These are phyloP conservation scores for Nansenia antarctica DNA, from an alignment of 2,113 vertebrate genomes.

Conservation along the genomic window DNA sequence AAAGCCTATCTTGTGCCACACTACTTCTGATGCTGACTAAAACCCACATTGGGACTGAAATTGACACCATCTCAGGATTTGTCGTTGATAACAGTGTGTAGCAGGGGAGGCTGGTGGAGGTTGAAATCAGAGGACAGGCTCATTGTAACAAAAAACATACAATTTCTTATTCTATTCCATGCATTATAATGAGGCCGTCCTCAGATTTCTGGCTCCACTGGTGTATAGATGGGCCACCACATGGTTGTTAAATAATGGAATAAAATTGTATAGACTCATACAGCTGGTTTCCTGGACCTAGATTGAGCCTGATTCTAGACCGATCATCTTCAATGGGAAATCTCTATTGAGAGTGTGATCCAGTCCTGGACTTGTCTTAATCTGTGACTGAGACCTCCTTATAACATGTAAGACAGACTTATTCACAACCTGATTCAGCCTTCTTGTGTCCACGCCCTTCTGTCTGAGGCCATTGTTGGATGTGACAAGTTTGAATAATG, in stretches of 20 bases:
- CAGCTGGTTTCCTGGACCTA: slow-evolving; percentile 27
- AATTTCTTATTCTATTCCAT: slow-evolving; percentile 46
- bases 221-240: background rate
- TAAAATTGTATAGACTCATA: slow-evolving; percentile 16
- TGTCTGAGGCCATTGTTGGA: slow-evolving; percentile 44
- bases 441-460: slow-evolving; percentile 31
- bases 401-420: background rate
- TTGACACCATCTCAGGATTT: slow-evolving; percentile 68
- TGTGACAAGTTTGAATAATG: slow-evolving; percentile 25
- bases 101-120: no score
- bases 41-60: slow-evolving; percentile 28
- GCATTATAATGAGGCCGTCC: no score
- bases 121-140: no score
- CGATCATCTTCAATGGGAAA: no score
- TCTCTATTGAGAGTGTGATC: no score
- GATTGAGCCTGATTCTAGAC: no score
- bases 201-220: no score
- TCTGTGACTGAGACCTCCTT: no score
- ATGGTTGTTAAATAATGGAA: background rate
- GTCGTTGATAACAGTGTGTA: slow-evolving; percentile 30
- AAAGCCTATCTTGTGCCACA: background rate
- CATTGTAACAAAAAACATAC: no score
- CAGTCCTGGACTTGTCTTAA: no score
- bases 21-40: slow-evolving; percentile 3
- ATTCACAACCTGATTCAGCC: slow-evolving; percentile 41